These are phyloP conservation scores for Platyscapa corneri DNA, from an alignment of 1,140 invertebrate genomes.

Conservation along the genomic window DNA sequence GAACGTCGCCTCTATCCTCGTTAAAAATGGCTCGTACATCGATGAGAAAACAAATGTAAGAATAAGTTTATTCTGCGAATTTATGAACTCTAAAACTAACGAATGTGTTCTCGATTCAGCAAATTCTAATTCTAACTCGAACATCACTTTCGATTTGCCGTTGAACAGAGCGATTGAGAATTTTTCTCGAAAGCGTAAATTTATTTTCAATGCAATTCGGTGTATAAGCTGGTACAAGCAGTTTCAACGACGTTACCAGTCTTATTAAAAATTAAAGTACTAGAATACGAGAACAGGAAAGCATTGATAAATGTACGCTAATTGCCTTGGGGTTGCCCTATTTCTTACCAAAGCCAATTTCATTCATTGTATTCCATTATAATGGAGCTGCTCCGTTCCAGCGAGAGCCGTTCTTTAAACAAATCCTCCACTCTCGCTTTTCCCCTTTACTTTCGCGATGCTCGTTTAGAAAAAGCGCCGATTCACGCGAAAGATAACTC, in stretches of 20 bases:
- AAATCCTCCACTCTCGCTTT: neutral
- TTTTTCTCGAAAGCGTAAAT: no score
- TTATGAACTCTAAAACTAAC: neutral
- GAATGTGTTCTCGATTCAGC: no score
- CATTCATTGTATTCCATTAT: neutral
- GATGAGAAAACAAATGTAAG: constrained; percentile 86
- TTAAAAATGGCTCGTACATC: constrained; percentile 87
- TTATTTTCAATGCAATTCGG: no score
- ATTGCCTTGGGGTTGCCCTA: neutral
- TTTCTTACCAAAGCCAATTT: neutral
- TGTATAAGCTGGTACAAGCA: no score
- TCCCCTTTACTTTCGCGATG: neutral
- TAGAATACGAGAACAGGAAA: no score
- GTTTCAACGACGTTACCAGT: no score
- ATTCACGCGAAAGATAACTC: neutral
- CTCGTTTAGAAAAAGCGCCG: neutral
- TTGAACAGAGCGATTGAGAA: no score
- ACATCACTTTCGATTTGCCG: neutral
- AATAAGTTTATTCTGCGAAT: neutral
- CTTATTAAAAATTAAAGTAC: no score
- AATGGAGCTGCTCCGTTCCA: neutral
- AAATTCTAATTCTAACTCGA: neutral
- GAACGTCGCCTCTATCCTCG: constrained; percentile 87
- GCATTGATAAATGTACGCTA: neutral
- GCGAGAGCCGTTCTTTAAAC: neutral